Evolutionary conservation across 1,140 invertebrate species (phyloP).

Genomic region (Tenebrio molitor): DNA sequence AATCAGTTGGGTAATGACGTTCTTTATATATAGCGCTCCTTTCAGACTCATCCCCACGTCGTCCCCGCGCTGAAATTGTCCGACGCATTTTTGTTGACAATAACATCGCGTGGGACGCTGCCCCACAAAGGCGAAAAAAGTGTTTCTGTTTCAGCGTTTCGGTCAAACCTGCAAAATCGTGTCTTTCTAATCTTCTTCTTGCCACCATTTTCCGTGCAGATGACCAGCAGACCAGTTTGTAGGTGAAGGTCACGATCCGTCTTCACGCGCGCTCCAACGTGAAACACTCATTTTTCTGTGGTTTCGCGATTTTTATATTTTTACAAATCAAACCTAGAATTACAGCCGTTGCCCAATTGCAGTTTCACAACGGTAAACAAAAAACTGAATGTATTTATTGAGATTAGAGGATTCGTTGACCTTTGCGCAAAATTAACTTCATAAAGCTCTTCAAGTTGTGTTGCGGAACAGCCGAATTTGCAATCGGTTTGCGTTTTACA

Average conservation of each 20-base stretch:
- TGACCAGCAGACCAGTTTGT: no score
- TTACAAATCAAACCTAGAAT: no score
- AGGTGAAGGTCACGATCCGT: neutral
- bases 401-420: neutral
- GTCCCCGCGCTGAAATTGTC: neutral
- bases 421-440: constrained; percentile 3
- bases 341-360: constrained; percentile 1
- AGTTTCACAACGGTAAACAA: constrained; percentile 12
- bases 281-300: no score
- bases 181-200: no score
- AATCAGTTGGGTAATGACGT: constrained; percentile 2
- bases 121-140: no score
- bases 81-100: constrained; percentile 2
- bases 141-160: no score
- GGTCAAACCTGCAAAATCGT: no score
- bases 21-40: constrained; percentile 26
- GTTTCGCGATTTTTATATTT: no score
- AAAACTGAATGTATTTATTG: constrained; percentile 21
- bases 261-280: no score
- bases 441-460: neutral
- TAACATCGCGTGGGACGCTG: neutral
- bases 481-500: neutral
- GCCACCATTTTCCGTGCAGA: no score
- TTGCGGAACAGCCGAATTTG: constrained; percentile 14
- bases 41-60: constrained; percentile 10